A percentile compares a stretch with the other conserved stretches of the same genome.
Evolutionary conservation across 2,113 vertebrate species (phyloP).

Genomic region (Seriola aureovittata): DNA sequence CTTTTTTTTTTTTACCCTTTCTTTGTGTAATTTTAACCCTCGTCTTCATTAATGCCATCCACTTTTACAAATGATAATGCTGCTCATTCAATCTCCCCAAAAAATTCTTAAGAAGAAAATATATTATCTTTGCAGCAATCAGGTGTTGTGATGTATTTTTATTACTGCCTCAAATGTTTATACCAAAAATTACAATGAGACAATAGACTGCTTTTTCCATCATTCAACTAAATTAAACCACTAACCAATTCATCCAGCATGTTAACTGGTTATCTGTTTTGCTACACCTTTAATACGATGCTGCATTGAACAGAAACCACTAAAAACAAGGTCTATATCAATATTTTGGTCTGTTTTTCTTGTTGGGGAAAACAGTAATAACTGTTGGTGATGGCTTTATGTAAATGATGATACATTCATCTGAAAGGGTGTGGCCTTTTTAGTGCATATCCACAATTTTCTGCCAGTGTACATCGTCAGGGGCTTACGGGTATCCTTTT

Average conservation of each 20-base stretch:
- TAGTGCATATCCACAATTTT: conserved; percentile 15
- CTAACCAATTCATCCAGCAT: neutral
- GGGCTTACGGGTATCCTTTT: conserved; percentile 5
- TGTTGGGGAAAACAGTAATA: neutral
- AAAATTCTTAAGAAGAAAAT: conserved; percentile 15
- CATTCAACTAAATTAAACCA: neutral
- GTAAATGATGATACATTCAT: conserved; percentile 19
- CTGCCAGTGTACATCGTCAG: neutral
- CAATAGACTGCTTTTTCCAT: neutral
- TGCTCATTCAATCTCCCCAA: neutral
- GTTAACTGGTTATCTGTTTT: neutral
- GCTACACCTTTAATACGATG: conserved; percentile 25
- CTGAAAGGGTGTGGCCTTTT: conserved; percentile 52
- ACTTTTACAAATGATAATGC: neutral
- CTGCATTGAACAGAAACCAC: neutral
- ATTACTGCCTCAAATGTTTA: neutral
- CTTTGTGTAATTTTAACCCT: neutral
- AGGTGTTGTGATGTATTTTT: neutral
- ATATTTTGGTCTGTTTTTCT: conserved; percentile 15
- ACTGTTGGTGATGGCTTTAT: conserved; percentile 12
- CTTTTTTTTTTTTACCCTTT: neutral
- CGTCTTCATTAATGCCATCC: neutral
- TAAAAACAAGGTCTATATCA: neutral
- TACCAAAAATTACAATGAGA: neutral
- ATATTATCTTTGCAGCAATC: neutral